A percentile compares a stretch with the other conserved stretches of the same genome.
Conservation (phyloP, 2,888 invertebrate species). For the Prosapia bicincta region DNA sequence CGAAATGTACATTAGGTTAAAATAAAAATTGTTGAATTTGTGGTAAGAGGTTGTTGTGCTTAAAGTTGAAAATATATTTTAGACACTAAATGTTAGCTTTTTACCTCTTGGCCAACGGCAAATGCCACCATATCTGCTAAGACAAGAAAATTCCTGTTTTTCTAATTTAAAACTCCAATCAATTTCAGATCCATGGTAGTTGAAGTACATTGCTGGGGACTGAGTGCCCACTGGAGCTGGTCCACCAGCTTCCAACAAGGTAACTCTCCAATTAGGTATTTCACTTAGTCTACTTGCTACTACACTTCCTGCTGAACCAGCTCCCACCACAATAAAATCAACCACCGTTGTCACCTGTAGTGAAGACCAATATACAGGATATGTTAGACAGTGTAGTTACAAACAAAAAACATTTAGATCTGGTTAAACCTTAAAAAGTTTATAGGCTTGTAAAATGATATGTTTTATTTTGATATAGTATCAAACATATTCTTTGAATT, state of each 20-base stretch:
- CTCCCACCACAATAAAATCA: constrained; percentile 17
- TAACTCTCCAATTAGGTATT: constrained; percentile 15
- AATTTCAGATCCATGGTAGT: constrained; percentile 22
- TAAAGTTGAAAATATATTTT: no score
- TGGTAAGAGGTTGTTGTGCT: no score
- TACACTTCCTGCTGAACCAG: constrained; percentile 17
- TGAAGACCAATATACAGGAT: no score
- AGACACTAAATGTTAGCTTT: neutral
- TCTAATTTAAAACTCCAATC: constrained; percentile 25
- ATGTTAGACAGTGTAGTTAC: no score
- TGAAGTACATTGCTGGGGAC: constrained; percentile 21
- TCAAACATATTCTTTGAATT: no score
- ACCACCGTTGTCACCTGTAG: constrained; percentile 14
- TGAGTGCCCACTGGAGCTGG: constrained; percentile 21
- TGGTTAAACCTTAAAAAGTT: no score
- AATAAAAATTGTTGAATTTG: no score
- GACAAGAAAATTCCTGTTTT: constrained; percentile 19
- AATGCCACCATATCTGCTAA: constrained; percentile 16
- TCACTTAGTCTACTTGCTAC: constrained; percentile 26
- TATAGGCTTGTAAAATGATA: no score
- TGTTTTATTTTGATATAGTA: no score
- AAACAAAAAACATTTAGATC: no score
- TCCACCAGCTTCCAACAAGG: constrained; percentile 23
- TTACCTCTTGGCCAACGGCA: constrained; percentile 25
- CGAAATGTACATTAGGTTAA: no score